Percentiles rank a stretch among this genome's conserved stretches.
Conservation (phyloP, 1,140 invertebrate genomes). For the Amyelois transitella region DNA sequence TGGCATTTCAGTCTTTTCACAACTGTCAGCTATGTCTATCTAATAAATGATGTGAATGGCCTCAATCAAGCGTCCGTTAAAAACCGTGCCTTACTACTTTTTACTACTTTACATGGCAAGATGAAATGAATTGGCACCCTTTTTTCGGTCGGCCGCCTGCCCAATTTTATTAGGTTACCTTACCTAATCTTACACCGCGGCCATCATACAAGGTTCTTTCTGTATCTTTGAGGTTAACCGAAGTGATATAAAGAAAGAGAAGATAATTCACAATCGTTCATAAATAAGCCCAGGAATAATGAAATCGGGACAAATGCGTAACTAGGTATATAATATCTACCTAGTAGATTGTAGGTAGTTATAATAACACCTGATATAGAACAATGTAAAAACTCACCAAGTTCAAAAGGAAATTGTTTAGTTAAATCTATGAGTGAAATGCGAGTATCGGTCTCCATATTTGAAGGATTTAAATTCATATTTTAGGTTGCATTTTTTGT, state of each 20-base stretch:
- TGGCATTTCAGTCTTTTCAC: too few relatives aligned
- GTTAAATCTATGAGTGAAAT: constrained; percentile 57
- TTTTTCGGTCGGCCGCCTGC: too few relatives aligned
- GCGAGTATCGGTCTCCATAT: constrained; percentile 6
- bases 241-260: not conserved
- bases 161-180: too few relatives aligned
- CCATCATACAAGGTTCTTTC: too few relatives aligned
- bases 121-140: too few relatives aligned
- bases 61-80: too few relatives aligned
- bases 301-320: not conserved
- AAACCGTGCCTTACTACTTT: too few relatives aligned
- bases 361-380: not conserved
- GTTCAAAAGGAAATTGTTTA: constrained; percentile 55
- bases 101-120: too few relatives aligned
- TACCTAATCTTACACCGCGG: too few relatives aligned
- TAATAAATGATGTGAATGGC: too few relatives aligned
- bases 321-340: not conserved
- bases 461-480: not conserved
- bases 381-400: constrained; percentile 34
- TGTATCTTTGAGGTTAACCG: not conserved
- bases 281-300: not conserved
- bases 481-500: not conserved
- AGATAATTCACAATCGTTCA: not conserved
- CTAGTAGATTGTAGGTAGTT: constrained; percentile 1
- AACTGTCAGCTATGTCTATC: too few relatives aligned